Evolutionary conservation across 2,113 vertebrate genomes (phyloP), one percentile per base, ranked within the genome.

Genomic region (Pluvialis apricaria): DNA sequence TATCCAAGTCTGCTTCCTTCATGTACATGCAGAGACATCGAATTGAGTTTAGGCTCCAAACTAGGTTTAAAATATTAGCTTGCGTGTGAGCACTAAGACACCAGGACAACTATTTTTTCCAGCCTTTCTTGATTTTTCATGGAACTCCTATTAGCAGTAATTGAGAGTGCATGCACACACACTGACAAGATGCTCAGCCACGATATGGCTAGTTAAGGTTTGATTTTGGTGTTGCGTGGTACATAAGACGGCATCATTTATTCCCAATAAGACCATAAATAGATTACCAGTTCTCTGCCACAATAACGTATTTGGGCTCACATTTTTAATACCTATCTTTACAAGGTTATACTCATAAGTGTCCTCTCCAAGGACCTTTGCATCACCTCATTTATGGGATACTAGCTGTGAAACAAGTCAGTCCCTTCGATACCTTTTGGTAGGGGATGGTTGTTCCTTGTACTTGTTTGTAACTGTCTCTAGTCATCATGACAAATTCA

Each of bases 1-100:
- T 40, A 92, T 82, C 92, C 88, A 84, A 89, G 75, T 71, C 91
- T 94, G 70, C 84, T 94, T 78, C 83, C 62, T 81, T 77, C 36
- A 31, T 10, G 47, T 18, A 57, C 71, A 25, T 28, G 32, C 88
- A 88, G 34, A 21, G 80, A 66, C 92, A 86, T 0, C 89, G 69
- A 65, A 88, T 29, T 18, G 8, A n/a, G 18, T 62, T 77, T 6
- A 83, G 68, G 55, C 32, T 79, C 64, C 45, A 68, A 69, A 80
- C n/a, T 58, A 89, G 70, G 26, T 34, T 75, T 82, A 51, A 34
- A 86, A 93, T 73, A 68, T 69, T 15, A 82, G 28, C 32, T 88
- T 32, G 15, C 54, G 42, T 12, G 34, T 79, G 60, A 95, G 51
- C 54, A n/a, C 44, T 86, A 66, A 75, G 52, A 66, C 38, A 72